phyloP scores from a whole-genome alignment of 2,888 invertebrate genomes.

The Trimorus sp. region DNA sequence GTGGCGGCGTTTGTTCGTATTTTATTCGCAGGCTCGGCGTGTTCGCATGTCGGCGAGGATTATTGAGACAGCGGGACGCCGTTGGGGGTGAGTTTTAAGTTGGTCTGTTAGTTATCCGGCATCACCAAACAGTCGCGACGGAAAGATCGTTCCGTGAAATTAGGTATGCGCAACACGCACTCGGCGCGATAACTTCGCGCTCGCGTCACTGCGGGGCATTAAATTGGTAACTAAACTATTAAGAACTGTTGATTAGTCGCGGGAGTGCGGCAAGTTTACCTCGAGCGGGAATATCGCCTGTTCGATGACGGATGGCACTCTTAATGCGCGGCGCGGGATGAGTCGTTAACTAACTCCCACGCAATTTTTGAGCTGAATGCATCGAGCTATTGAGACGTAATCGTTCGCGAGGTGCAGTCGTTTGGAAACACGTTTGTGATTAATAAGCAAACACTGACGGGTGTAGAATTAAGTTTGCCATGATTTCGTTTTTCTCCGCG shows the following conservation, averaged over 20 bases:
- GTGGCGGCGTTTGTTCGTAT: slow-evolving; percentile 1
- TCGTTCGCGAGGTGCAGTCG: too few species aligned
- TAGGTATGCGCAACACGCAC: slow-evolving; percentile 53
- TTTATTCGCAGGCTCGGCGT: not conserved
- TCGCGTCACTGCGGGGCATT: slow-evolving; percentile 49
- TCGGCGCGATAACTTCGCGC: slow-evolving; percentile 38
- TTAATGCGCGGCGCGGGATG: not conserved
- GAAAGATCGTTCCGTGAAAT: slow-evolving; percentile 49
- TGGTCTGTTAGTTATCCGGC: slow-evolving; percentile 30
- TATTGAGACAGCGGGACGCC: slow-evolving; percentile 25
- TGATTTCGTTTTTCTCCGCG: too few species aligned
- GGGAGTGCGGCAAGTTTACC: slow-evolving; percentile 38
- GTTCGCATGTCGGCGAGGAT: not conserved
- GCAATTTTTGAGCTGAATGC: too few species aligned
- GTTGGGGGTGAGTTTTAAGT: slow-evolving; percentile 25
- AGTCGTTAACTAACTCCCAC: not conserved
- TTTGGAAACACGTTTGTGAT: too few species aligned
- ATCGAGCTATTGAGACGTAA: too few species aligned
- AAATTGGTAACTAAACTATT: slow-evolving; percentile 49
- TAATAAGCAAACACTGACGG: too few species aligned
- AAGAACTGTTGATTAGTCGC: slow-evolving; percentile 60
- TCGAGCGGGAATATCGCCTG: slow-evolving; percentile 9
- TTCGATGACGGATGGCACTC: slow-evolving; percentile 4
- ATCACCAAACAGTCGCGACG: slow-evolving; percentile 43
- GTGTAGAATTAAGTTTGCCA: too few species aligned